Base-by-base conservation (phyloP, 2,888 invertebrate species). In the Pecten maximus region DNA sequence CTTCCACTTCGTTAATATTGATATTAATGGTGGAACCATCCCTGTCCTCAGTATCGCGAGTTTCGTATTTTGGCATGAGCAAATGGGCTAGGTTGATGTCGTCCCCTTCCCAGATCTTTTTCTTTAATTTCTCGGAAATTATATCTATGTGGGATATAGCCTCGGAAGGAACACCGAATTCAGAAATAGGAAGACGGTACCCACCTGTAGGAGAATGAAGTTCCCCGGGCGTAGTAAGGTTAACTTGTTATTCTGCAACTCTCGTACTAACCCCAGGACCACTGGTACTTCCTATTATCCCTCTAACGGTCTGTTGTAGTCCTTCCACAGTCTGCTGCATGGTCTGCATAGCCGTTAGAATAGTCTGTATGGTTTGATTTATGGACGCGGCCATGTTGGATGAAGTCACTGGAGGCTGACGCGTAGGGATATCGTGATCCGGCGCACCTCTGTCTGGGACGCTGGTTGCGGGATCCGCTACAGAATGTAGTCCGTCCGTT, bases 81-180 rank as follows among this genome's bases (percentile, higher is more conserved):
- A 91, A 40, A 0, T 88, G 35, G 19, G 90, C 91, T 0, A 91
- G 35, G 23, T 91, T 90, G n/a, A 90, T 87, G n/a, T 90, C 60
- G 40, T 60, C 89, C n/a, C 91, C 90, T 10, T 89, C 89, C 40
- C 40, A 35, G 23, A 91, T 91, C 35, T 88, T 87, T 89, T 88
- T 91, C 50, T 54, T 90, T 0, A 88, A 88, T 28, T 35, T 35
- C 0, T 87, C 54, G n/a, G 91, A 74, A 15, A 90, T 74, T 3
- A 90, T 40, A n/a, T 91, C 91, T 40, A 91, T 44, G 50, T 91
- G 50, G 8, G 91, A 90, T 12, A 91, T 87, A 40, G 87, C 48
- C 35, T 91, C 91, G 19, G 91, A 87, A 19, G 88, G 87, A 16
- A 90, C 19, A 12, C 91, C 91, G 39, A 88, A 88, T 88, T 88